These are phyloP conservation scores for Danio rerio DNA, from an alignment of 2,113 vertebrate species.

Conservation along the genomic window DNA sequence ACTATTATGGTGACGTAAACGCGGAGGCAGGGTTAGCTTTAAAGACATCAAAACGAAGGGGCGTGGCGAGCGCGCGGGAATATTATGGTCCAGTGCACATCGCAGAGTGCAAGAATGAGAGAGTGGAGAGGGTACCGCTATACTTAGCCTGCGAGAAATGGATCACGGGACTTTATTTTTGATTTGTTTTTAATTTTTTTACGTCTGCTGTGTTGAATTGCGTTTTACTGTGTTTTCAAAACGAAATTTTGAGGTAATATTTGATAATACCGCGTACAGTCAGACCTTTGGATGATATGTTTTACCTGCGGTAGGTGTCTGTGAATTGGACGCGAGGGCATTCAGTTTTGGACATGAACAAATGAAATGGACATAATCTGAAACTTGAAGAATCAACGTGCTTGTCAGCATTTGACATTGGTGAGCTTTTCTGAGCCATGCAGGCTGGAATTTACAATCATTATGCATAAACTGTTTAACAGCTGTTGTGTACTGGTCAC, in stretches of 20 bases:
- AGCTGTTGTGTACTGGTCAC: background rate
- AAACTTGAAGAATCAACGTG: background rate
- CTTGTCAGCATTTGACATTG: background rate
- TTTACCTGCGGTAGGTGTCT: background rate
- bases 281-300: background rate
- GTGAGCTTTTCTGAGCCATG: background rate
- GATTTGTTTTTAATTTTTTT: too few relatives aligned
- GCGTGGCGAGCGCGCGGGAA: slow-evolving; percentile 19
- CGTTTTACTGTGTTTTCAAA: background rate
- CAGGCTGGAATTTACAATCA: background rate
- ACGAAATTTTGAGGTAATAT: too few relatives aligned
- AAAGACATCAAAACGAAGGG: background rate
- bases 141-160: slow-evolving; percentile 1
- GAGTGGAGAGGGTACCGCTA: background rate
- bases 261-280: background rate
- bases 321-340: background rate
- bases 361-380: background rate
- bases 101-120: background rate
- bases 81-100: background rate
- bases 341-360: background rate
- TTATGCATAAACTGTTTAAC: background rate
- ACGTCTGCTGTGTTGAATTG: background rate
- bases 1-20: background rate
- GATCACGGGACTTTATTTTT: background rate
- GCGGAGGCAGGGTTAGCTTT: background rate